These are phyloP conservation scores for Olivierus martensii DNA, from an alignment of 1,140 invertebrate genomes.

Conservation along the genomic window DNA sequence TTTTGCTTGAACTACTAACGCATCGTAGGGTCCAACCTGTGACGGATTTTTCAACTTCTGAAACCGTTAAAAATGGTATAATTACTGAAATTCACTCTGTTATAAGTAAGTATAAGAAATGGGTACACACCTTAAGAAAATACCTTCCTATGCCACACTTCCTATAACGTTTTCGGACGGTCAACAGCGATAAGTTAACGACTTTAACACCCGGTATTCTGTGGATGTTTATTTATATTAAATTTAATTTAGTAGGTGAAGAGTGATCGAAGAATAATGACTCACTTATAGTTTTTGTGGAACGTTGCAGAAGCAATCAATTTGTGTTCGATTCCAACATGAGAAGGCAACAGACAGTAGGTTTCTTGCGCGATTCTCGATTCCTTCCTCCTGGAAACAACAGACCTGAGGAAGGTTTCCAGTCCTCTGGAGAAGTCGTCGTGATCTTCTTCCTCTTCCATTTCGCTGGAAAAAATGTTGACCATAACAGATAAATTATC, in stretches of 20 bases:
- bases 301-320: slow-evolving; percentile 30
- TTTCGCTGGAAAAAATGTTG: slow-evolving; percentile 13
- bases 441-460: slow-evolving; percentile 24
- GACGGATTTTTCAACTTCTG: slow-evolving; percentile 31
- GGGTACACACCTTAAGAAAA: slow-evolving; percentile 30
- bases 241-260: no score
- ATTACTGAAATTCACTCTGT: no score
- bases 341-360: slow-evolving; percentile 10
- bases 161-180: slow-evolving; percentile 28
- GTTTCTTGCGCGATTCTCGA: slow-evolving; percentile 4
- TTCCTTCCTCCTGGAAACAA: slow-evolving; percentile 20
- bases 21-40: slow-evolving; percentile 32
- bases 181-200: slow-evolving; percentile 29
- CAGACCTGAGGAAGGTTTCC: slow-evolving; percentile 26
- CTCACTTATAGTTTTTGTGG: slow-evolving; percentile 32
- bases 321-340: slow-evolving; percentile 29
- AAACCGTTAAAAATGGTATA: slow-evolving; percentile 2
- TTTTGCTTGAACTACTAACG: slow-evolving; percentile 32
- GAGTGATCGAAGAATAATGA: no score
- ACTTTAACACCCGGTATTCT: slow-evolving; percentile 29
- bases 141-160: slow-evolving; percentile 31
- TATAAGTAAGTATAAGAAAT: no score
- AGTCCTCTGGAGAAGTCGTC: slow-evolving; percentile 30
- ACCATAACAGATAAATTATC: no score
- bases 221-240: neutral